phyloP scores from a whole-genome alignment of 2,797 vertebrate species.

The Acropternis orthonyx region DNA sequence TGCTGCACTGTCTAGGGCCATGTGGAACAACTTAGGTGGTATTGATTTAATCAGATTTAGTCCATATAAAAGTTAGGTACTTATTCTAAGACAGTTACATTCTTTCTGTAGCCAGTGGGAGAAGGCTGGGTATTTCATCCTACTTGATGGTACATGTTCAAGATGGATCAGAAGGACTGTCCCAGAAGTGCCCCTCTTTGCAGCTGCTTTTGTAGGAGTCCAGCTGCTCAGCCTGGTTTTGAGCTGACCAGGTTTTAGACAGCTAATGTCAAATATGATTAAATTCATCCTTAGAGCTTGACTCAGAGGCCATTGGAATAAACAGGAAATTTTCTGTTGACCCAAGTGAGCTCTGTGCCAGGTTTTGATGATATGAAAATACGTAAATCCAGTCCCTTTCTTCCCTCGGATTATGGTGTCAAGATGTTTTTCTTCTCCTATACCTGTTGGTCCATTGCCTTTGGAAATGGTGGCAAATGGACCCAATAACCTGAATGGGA shows the following conservation, averaged over 20 bases:
- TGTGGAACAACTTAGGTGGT: not conserved
- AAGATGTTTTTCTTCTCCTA: not conserved
- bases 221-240: constrained; percentile 9
- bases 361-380: not conserved
- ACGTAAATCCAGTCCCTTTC: not conserved
- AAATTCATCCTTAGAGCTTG: constrained; percentile 11
- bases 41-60: constrained; percentile 27
- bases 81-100: not conserved
- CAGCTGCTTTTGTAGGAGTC: not conserved
- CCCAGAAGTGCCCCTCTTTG: not conserved
- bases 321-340: constrained; percentile 17
- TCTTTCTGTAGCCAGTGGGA: not conserved
- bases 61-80: not conserved
- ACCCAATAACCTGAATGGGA: not conserved
- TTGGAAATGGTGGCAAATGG: not conserved
- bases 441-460: not conserved
- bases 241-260: constrained; percentile 4
- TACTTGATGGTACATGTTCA: not conserved
- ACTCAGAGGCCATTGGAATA: not conserved
- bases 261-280: constrained; percentile 9
- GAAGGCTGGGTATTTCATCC: not conserved
- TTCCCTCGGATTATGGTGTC: not conserved
- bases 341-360: not conserved
- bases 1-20: not conserved
- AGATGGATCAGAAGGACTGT: not conserved